A percentile compares a stretch with the other conserved stretches of the same genome.
Evolutionary conservation across 2,113 vertebrate genomes (phyloP).

Genomic region (Vulpes ferrilata): DNA sequence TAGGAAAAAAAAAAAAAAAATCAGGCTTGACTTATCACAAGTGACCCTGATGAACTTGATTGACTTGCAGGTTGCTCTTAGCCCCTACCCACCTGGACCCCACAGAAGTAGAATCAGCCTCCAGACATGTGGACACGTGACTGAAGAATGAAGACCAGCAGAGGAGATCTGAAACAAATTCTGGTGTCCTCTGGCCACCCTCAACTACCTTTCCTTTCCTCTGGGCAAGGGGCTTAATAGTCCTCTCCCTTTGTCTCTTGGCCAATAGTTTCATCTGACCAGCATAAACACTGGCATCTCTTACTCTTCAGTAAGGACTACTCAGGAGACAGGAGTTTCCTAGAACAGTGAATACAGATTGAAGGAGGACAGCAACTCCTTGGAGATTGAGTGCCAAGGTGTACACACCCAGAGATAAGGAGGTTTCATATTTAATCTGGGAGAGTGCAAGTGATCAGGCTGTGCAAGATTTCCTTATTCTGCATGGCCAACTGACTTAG

Average conservation of each 20-base stretch:
- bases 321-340: background rate
- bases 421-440: fast-evolving
- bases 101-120: no score
- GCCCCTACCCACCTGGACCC: background rate
- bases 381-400: background rate
- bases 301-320: background rate
- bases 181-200: background rate
- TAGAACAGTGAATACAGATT: background rate
- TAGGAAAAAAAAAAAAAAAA: background rate
- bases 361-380: background rate
- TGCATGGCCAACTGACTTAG: background rate
- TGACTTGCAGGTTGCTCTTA: background rate
- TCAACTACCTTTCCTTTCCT: background rate
- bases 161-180: background rate
- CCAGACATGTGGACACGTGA: background rate
- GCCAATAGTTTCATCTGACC: no score
- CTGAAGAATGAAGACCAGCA: background rate
- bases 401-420: background rate
- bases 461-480: background rate
- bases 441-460: background rate
- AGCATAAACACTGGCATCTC: background rate
- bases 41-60: background rate
- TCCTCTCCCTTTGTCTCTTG: no score
- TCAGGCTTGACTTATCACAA: background rate
- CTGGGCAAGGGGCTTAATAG: fast-evolving